phyloP scores from a whole-genome alignment of 2,113 vertebrate genomes.

The Chlorodrepanis virens region DNA sequence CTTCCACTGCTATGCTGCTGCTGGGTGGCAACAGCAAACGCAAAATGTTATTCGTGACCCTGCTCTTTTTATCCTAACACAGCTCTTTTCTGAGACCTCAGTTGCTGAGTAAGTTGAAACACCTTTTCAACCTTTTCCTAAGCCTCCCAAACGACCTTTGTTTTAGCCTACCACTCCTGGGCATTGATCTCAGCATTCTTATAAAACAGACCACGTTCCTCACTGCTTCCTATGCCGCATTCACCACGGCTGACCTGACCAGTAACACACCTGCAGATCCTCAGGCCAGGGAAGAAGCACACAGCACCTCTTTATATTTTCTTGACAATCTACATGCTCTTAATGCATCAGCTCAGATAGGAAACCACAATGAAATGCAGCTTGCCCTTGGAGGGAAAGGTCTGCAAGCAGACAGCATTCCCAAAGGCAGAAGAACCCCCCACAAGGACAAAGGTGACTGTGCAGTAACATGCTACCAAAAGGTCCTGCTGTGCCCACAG shows the following conservation, averaged over 20 bases:
- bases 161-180: neutral
- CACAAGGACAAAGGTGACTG: neutral
- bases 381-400: neutral
- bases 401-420: neutral
- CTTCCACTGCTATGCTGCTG: neutral
- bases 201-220: accelerated
- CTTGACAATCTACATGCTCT: neutral
- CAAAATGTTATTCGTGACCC: neutral
- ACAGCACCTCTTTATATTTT: neutral
- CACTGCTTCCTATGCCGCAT: neutral
- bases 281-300: neutral
- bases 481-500: neutral
- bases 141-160: neutral
- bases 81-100: neutral
- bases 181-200: neutral
- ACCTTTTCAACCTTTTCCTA: neutral
- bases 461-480: neutral
- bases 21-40: neutral
- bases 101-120: neutral
- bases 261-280: neutral
- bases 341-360: neutral
- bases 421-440: neutral
- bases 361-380: neutral
- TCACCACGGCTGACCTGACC: accelerated
- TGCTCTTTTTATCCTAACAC: neutral